Evolutionary conservation across 2,888 invertebrate genomes (phyloP).

Genomic region (Heliconius cydno): DNA sequence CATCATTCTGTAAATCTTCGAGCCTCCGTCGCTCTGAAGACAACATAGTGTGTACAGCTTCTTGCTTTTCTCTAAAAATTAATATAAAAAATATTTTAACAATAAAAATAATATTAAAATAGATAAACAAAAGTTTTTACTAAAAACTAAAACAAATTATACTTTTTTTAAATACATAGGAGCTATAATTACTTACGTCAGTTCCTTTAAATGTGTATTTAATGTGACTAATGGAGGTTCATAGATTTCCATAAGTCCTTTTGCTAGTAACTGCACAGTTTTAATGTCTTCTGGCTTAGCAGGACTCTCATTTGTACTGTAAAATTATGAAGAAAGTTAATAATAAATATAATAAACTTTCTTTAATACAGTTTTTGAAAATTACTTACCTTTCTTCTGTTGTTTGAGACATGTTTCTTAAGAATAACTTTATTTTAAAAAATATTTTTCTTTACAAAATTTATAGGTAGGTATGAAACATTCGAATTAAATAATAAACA

Average conservation of each 20-base stretch:
- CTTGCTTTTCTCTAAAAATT: conserved; percentile 71
- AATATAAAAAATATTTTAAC: neutral
- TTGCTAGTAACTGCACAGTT: conserved; percentile 67
- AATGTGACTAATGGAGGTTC: conserved; percentile 77
- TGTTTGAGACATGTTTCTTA: conserved; percentile 28
- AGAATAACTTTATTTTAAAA: neutral
- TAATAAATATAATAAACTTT: neutral
- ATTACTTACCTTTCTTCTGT: conserved; percentile 27
- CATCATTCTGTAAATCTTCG: conserved; percentile 76
- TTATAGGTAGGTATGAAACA: neutral
- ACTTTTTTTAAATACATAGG: neutral
- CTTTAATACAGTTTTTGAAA: neutral
- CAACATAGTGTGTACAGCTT: conserved; percentile 69
- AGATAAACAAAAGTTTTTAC: neutral
- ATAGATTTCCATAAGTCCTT: conserved; percentile 74
- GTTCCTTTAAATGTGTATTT: conserved; percentile 75
- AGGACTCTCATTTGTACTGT: conserved; percentile 51
- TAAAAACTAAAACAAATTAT: neutral
- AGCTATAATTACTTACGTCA: conserved; percentile 68
- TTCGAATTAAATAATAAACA: neutral
- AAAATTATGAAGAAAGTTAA: conserved; percentile 6
- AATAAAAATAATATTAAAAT: neutral
- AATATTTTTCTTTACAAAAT: neutral
- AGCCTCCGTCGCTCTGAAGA: conserved; percentile 68
- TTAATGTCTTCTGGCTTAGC: conserved; percentile 60